Base-by-base conservation (phyloP, 2,797 vertebrate genomes). In the Oreonectes daqikongensis region DNA sequence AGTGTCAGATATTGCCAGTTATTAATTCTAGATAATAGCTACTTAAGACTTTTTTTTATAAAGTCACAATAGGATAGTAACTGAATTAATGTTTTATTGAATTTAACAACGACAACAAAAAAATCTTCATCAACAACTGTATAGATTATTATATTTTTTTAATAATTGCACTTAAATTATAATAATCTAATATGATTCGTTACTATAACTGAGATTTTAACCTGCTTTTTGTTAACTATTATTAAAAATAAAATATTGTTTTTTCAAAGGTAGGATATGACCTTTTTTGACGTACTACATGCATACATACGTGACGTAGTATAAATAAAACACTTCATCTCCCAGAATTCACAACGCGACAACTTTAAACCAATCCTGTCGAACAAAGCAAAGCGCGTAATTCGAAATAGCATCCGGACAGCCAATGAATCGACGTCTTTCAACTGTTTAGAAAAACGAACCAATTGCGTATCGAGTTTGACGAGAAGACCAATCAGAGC, bases 361-460 rank as follows among this genome's bases (percentile, higher is more conserved):
- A 81, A 52, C 66, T 42, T 67, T 87, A 60, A 82, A 78, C 92
- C 92, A 93, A 90, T 91, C 24, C 40, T 0, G 42, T 17, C 0
- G 10, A 12, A 1, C 44, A 0, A 0, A 3, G 64, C 50, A 17
- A 87, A 92, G 89, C 90, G 90, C 92, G 89, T 92, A 92, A 90
- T 94, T 94, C 92, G 91, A 94, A 94, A 93, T 84, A 2, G 85
- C 75, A 70, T 88, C 17, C 78, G 80, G 57, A 61, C 63, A 8
- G 78, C 92, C 92, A 93, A 93, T 93, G 55, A 79, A 2, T 1
- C 53, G n/a, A 7, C 7, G 17, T 0, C 0, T 17, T 85, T 84
- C 42, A 35, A 10, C 78, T 78, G 79, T 90, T 89, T 85, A 82
- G 82, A 83, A 76, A 15, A 65, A 73, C 0, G 0, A 66, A 3